These are phyloP conservation scores for Todiramphus saurophagus DNA, from an alignment of 2,113 vertebrate genomes.

Conservation along the genomic window DNA sequence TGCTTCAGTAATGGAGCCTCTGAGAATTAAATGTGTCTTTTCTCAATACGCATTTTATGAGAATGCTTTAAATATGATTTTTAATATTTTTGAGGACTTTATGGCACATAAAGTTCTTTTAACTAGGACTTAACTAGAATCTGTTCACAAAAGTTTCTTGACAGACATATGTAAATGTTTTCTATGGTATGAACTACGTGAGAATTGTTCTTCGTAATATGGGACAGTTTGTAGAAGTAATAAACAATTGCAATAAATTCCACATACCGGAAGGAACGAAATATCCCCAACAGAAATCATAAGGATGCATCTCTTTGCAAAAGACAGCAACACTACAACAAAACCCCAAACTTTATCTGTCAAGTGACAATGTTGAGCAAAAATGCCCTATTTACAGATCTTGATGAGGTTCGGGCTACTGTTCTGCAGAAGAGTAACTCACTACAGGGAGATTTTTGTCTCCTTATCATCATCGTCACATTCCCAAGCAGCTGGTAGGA, in stretches of 20 bases:
- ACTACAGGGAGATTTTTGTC: not conserved
- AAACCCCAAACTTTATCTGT: not conserved
- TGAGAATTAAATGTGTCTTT: conserved; percentile 81
- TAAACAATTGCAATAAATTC: not conserved
- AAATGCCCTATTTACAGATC: not conserved
- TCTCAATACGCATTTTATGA: conserved; percentile 79
- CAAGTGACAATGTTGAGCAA: not conserved
- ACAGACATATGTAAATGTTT: conserved; percentile 77
- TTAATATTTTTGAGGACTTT: conserved; percentile 91
- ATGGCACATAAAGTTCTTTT: conserved; percentile 77
- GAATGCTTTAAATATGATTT: conserved; percentile 85
- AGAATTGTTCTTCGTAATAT: conserved; percentile 40
- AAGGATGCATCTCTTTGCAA: not conserved
- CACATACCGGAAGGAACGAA: not conserved
- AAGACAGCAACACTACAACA: not conserved
- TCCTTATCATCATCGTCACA: not conserved
- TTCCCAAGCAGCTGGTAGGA: not conserved
- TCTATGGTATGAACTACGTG: conserved; percentile 63
- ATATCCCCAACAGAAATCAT: not conserved
- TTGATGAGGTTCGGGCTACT: not conserved
- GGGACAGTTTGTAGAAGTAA: conserved; percentile 5
- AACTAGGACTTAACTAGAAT: conserved; percentile 80
- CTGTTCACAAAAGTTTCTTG: conserved; percentile 80
- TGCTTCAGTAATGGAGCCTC: conserved; percentile 87
- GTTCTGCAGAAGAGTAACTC: not conserved